A percentile compares a stretch with the other conserved stretches of the same genome.
Conservation (phyloP, 2,113 vertebrate species). For the Albula glossodonta region DNA sequence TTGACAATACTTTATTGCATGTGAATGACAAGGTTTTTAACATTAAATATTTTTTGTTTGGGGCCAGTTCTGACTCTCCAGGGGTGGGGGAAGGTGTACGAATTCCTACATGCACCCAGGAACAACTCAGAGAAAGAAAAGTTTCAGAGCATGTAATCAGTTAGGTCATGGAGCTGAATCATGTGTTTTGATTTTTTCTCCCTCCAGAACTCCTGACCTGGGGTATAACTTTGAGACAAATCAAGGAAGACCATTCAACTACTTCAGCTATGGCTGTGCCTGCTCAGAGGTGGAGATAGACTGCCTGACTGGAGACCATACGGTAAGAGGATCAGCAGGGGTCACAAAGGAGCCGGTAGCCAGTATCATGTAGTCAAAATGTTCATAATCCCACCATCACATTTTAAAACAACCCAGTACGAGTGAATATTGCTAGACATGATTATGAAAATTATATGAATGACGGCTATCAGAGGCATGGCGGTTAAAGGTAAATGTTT, state of each 20-base stretch:
- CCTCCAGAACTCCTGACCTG: slow-evolving; percentile 79
- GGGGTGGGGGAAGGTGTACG: too few species aligned
- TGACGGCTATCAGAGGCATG: too few species aligned
- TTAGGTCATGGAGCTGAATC: background rate
- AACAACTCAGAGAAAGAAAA: background rate
- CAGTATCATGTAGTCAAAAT: background rate
- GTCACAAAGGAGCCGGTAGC: background rate
- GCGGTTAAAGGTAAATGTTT: too few species aligned
- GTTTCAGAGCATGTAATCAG: slow-evolving; percentile 4
- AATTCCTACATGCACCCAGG: background rate
- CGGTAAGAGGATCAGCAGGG: slow-evolving; percentile 67
- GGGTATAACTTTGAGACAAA: slow-evolving; percentile 83
- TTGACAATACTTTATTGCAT: too few species aligned
- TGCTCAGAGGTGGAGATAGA: slow-evolving; percentile 95
- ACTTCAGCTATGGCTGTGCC: slow-evolving; percentile 86
- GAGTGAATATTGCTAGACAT: too few species aligned
- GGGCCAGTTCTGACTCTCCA: too few species aligned
- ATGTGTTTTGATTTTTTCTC: slow-evolving; percentile 26
- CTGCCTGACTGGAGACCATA: slow-evolving; percentile 91
- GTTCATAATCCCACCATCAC: background rate
- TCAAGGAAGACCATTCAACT: slow-evolving; percentile 81
- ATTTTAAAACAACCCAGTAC: too few species aligned
- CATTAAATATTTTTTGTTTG: too few species aligned
- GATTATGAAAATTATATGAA: too few species aligned
- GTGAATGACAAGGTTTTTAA: too few species aligned